Conservation (phyloP, 1,140 invertebrate genomes). For the Aphelinus atriplicis region DNA sequence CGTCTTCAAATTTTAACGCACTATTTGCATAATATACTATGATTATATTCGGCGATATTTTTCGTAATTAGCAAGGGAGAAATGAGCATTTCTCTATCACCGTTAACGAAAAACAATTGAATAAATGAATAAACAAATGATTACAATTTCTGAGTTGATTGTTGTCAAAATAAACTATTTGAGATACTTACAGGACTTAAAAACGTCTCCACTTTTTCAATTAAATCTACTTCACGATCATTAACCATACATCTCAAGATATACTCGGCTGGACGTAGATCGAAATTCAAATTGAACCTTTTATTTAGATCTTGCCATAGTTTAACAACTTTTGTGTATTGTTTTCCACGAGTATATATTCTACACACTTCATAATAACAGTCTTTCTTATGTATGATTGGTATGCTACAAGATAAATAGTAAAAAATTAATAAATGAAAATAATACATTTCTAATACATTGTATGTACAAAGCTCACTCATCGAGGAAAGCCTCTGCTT, state of each 20-base stretch:
- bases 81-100: no score
- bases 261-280: background rate
- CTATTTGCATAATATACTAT: no score
- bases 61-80: no score
- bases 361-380: slow-evolving; percentile 8
- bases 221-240: background rate
- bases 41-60: no score
- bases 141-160: no score
- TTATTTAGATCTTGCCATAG: background rate
- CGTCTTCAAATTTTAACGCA: no score
- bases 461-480: background rate
- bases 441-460: background rate
- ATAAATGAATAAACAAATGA: no score
- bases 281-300: background rate
- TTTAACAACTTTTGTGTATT: background rate
- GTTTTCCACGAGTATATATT: background rate
- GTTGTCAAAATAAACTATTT: background rate
- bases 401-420: background rate
- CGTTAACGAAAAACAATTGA: background rate
- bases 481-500: background rate
- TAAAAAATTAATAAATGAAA: background rate
- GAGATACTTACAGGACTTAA: slow-evolving; percentile 2
- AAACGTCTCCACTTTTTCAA: slow-evolving; percentile 2
- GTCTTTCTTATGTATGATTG: slow-evolving; percentile 2
- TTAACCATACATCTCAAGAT: background rate